A percentile compares a stretch with the other conserved stretches of the same genome.
Evolutionary conservation across 2,888 invertebrate species (phyloP).

Genomic region (Diaprepes abbreviatus): DNA sequence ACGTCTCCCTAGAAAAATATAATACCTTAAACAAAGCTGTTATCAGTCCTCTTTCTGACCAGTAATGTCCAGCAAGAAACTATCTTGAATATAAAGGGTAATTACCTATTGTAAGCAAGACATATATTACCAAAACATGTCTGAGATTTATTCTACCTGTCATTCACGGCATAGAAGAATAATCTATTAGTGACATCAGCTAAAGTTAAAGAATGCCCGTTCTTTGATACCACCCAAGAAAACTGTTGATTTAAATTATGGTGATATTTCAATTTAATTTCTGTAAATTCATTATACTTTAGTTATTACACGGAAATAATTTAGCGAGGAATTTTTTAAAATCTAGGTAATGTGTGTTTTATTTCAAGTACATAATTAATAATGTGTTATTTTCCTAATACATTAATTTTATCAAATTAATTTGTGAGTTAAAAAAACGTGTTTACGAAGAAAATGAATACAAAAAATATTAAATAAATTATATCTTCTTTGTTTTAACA

Average conservation of each 20-base stretch:
- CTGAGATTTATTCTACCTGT: slow-evolving; percentile 39
- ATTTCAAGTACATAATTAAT: too few species aligned
- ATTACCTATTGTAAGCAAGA: slow-evolving; percentile 34
- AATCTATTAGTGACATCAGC: slow-evolving; percentile 44
- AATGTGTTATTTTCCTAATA: too few species aligned
- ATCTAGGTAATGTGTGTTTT: background rate
- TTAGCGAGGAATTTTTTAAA: background rate
- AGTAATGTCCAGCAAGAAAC: slow-evolving; percentile 9
- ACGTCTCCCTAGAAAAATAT: too few species aligned
- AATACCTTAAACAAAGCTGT: too few species aligned
- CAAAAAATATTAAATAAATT: too few species aligned
- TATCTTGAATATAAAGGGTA: slow-evolving; percentile 30
- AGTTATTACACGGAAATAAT: background rate
- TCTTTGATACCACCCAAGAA: slow-evolving; percentile 40
- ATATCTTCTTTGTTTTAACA: too few species aligned
- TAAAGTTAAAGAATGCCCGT: slow-evolving; percentile 37
- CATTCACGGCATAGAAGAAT: slow-evolving; percentile 32
- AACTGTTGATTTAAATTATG: slow-evolving; percentile 42
- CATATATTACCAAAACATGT: slow-evolving; percentile 35
- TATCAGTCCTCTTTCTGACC: too few species aligned
- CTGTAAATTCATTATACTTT: slow-evolving; percentile 7
- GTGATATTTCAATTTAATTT: slow-evolving; percentile 43
- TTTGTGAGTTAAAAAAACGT: too few species aligned
- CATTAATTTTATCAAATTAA: too few species aligned
- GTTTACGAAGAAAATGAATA: too few species aligned